A percentile compares a stretch with the other conserved stretches of the same genome.
phyloP scores from a whole-genome alignment of 1,140 invertebrate species.

The Brachionus angularis region DNA sequence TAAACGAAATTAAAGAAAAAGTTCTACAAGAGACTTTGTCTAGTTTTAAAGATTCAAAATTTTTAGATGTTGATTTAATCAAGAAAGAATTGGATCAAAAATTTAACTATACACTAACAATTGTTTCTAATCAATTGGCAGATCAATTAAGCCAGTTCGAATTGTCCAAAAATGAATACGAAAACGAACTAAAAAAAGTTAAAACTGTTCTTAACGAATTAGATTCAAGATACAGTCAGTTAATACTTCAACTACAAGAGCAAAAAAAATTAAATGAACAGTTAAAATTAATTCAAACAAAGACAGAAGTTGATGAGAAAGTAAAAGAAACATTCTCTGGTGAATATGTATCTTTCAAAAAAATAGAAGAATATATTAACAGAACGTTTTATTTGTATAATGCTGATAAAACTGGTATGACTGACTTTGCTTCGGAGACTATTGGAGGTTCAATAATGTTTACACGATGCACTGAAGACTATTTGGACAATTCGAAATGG shows the following conservation, averaged over 20 bases:
- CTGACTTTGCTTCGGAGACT: constrained; percentile 36
- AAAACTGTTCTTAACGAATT: constrained; percentile 28
- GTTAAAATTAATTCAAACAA: no score
- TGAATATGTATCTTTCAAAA: constrained; percentile 16
- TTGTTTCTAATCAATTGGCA: constrained; percentile 14
- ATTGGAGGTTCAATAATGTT: constrained; percentile 21
- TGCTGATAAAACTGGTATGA: constrained; percentile 42
- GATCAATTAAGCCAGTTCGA: constrained; percentile 1
- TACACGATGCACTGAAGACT: constrained; percentile 21
- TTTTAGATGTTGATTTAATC: background rate
- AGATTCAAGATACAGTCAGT: background rate
- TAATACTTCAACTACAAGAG: background rate
- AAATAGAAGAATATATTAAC: constrained; percentile 39
- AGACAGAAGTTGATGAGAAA: background rate
- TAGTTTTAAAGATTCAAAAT: background rate
- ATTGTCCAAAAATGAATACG: background rate
- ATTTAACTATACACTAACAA: constrained; percentile 19
- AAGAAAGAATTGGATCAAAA: constrained; percentile 26
- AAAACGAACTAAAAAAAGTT: constrained; percentile 15
- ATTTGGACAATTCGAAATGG: constrained; percentile 17
- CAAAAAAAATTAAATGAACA: background rate
- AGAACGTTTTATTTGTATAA: constrained; percentile 40
- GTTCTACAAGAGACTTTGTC: background rate
- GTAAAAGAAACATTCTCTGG: background rate
- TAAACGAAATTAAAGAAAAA: constrained; percentile 11